Percentiles rank a stretch among this genome's conserved stretches.
phyloP scores from a whole-genome alignment of 2,888 invertebrate species.

The Drosophila yooni region DNA sequence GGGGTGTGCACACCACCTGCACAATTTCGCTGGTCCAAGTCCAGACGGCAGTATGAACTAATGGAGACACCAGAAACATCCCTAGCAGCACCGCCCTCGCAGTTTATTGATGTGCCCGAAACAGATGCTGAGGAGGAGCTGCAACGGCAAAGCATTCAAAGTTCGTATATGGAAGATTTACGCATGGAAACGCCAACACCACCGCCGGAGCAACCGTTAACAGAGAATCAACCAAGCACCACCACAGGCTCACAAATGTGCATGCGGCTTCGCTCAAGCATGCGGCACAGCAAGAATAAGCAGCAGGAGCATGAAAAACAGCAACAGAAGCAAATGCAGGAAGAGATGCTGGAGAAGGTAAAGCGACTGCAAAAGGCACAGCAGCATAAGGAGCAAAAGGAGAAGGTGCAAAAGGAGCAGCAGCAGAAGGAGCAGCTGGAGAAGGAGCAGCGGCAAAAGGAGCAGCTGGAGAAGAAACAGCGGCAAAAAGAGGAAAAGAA shows the following conservation, averaged over 20 bases:
- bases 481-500: neutral
- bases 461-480: neutral
- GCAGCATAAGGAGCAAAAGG: neutral
- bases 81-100: constrained; percentile 6
- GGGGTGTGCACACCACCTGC: constrained; percentile 36
- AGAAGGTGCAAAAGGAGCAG: neutral
- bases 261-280: neutral
- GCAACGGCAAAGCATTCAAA: neutral
- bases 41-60: neutral
- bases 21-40: constrained; percentile 27
- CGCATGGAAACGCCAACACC: neutral
- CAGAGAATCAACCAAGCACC: constrained; percentile 20
- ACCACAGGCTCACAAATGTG: constrained; percentile 1
- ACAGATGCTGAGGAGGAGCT: constrained; percentile 7
- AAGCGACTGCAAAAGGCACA: neutral
- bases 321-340: neutral
- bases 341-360: neutral
- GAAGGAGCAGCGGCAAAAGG: neutral
- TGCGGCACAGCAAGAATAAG: neutral
- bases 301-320: neutral
- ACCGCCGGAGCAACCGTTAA: neutral
- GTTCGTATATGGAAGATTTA: neutral
- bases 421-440: neutral
- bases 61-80: neutral
- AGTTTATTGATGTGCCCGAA: constrained; percentile 16